Evolutionary conservation across 35 echinoderm and acorn worm species (phyloP).

Genomic region (Chiridota heheva): DNA sequence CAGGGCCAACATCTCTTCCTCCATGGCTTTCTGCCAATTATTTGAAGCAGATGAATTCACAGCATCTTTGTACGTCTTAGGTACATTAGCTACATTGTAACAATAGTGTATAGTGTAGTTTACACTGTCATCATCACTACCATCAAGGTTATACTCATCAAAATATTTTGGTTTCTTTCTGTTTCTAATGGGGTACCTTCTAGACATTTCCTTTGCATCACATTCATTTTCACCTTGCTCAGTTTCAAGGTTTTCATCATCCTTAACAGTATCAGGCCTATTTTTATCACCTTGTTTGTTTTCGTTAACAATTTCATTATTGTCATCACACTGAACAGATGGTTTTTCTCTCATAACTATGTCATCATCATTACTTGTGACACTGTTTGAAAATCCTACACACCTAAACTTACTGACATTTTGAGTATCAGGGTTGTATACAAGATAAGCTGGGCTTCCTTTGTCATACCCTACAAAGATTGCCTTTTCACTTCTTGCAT

Average conservation of each 20-base stretch:
- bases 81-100: conserved; percentile 29
- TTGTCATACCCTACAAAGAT: conserved; percentile 30
- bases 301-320: conserved; percentile 19
- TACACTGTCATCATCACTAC: conserved; percentile 28
- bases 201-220: not conserved
- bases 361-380: not conserved
- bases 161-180: conserved; percentile 16
- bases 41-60: conserved; percentile 8
- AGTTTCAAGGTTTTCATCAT: not conserved
- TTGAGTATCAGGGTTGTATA: not conserved
- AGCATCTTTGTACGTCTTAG: conserved; percentile 49
- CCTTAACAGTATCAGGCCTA: conserved; percentile 1
- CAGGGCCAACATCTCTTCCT: conserved; percentile 24
- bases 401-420: conserved; percentile 18
- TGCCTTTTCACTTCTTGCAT: conserved; percentile 14
- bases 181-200: conserved; percentile 42
- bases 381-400: conserved; percentile 2
- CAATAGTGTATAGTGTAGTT: conserved; percentile 46
- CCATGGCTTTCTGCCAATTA: conserved; percentile 53
- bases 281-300: conserved; percentile 14
- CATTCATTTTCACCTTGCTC: not conserved
- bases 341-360: conserved; percentile 1
- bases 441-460: conserved; percentile 2
- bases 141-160: conserved; percentile 33
- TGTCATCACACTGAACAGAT: not conserved